A percentile compares a stretch with the other conserved stretches of the same genome.
phyloP scores from a whole-genome alignment of 2,113 vertebrate genomes.

The Choloepus hoffmanni region DNA sequence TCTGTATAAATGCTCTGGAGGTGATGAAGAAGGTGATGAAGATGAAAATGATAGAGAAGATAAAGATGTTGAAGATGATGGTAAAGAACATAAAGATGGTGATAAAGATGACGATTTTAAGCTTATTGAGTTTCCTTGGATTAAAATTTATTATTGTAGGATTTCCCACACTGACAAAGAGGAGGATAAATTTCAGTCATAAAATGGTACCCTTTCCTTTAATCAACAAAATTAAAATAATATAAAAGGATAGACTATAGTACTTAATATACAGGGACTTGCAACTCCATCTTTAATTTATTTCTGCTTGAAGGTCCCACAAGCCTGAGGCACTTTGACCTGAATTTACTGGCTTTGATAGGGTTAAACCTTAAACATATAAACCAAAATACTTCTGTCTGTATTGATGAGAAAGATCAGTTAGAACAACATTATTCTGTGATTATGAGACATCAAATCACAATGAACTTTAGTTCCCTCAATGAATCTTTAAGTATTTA shows the following conservation, averaged over 20 bases:
- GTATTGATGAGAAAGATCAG: conserved; percentile 30
- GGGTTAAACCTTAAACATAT: neutral
- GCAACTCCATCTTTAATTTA: neutral
- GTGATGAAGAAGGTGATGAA: neutral
- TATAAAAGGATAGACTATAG: neutral
- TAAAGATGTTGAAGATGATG: neutral
- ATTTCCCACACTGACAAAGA: neutral
- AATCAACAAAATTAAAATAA: neutral
- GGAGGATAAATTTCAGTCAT: neutral
- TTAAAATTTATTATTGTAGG: neutral
- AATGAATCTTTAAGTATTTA: conserved; percentile 68
- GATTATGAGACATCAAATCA: conserved; percentile 53
- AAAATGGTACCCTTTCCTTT: neutral
- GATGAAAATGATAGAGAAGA: neutral
- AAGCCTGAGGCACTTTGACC: neutral
- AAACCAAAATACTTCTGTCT: neutral
- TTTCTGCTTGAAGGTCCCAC: neutral
- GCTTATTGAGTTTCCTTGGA: neutral
- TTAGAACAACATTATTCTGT: conserved; percentile 47
- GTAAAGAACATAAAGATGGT: no score
- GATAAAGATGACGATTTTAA: neutral
- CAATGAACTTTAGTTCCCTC: conserved; percentile 59
- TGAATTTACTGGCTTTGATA: neutral
- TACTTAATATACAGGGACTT: neutral
- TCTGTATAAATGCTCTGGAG: neutral